Evolutionary conservation across 2,113 vertebrate genomes (phyloP).

Genomic region (Phylloscopus whistleri): DNA sequence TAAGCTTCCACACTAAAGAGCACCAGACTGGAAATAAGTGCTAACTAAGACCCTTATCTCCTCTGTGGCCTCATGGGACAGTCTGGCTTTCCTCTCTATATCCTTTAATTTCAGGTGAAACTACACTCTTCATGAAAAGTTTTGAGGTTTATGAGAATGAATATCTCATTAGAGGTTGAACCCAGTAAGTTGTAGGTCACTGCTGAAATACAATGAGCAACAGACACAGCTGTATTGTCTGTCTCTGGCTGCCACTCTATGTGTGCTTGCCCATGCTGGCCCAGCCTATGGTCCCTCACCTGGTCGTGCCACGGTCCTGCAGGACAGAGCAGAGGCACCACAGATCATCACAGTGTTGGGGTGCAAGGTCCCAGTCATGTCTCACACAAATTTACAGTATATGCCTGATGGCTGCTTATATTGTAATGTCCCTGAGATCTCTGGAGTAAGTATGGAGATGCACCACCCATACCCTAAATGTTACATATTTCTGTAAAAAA

Average conservation of each 20-base stretch:
- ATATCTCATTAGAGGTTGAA: background rate
- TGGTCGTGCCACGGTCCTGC: background rate
- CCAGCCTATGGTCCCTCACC: background rate
- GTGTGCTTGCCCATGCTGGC: background rate
- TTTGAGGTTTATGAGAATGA: background rate
- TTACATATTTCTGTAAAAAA: background rate
- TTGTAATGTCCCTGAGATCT: background rate
- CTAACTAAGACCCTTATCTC: background rate
- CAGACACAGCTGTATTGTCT: background rate
- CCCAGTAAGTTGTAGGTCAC: background rate
- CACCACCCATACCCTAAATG: background rate
- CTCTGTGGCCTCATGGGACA: background rate
- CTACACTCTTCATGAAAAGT: background rate
- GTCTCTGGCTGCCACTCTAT: background rate
- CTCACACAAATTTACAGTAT: background rate
- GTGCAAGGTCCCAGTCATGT: background rate
- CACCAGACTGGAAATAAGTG: rapidly evolving
- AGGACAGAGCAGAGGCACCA: background rate
- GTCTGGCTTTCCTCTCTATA: background rate
- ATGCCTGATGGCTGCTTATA: background rate
- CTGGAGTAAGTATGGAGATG: background rate
- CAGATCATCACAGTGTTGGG: background rate
- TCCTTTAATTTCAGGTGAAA: background rate
- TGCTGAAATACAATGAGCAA: background rate
- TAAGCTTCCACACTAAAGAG: background rate